Base-by-base conservation (phyloP, 2,888 invertebrate genomes). In the Rugalucina vietnamica region DNA sequence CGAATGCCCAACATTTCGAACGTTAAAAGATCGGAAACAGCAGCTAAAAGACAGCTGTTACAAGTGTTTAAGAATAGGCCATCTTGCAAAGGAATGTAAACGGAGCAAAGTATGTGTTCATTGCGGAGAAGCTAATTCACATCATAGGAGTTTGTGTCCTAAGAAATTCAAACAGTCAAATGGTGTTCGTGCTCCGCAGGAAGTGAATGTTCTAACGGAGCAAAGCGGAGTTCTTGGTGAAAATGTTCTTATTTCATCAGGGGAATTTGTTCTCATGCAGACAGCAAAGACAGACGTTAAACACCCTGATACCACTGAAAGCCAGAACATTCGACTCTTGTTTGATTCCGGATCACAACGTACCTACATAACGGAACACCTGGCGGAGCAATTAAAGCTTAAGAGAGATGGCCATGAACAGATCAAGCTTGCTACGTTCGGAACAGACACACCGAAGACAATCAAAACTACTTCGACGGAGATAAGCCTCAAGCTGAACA, bases 301-400 rank as follows among this genome's bases (percentile, higher is more conserved):
- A 29, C 24, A 50, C 34, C 32, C 27, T 50, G 14, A 50, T 18
- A 74, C 8, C 27, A n/a, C 5, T 5, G n/a, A 54, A 12, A 50
- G 32, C 29, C 4, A 10, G 10, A 39, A 29, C n/a, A 50, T 74
- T 18, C 39, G 82, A 18, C 32, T 82, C 29, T 32, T 82, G 12
- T 50, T 82, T 12, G 82, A 82, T 73, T 82, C 49, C n/a, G 78
- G 73, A 21, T 82, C 77, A 18, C 78, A 82, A 24, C 21, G 73
- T 10, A 73, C 80, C 12, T 84, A 84, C 43, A 74, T 81, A 8
- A 69, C 57, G 27, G 50, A 82, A 49, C 14, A 24, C 14, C 69
- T 76, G 1, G 77, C 70, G 12, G 73, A 74, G 34, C 57, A 73
- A 69, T 49, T 78, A 1, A 24, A 29, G 5, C 32, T 77, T 12